phyloP scores from a whole-genome alignment of 2,113 vertebrate genomes.

The Leptodactylus fuscus region DNA sequence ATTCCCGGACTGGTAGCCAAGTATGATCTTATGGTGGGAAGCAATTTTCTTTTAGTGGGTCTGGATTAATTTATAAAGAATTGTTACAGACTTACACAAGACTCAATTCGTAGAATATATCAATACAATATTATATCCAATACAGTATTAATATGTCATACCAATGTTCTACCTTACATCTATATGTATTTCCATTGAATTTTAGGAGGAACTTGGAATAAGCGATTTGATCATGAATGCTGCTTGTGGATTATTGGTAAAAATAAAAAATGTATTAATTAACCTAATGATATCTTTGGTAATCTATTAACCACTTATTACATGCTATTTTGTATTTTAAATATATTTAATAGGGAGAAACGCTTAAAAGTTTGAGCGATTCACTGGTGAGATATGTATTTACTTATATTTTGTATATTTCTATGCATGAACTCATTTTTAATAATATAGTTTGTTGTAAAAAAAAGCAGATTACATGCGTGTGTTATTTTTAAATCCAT shows the following conservation, averaged over 20 bases:
- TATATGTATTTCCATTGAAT: not conserved
- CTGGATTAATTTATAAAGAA: no score
- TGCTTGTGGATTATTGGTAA: conserved; percentile 9
- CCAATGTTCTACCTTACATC: not conserved
- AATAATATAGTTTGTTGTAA: no score
- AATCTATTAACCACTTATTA: not conserved
- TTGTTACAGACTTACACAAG: no score
- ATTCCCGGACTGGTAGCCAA: no score
- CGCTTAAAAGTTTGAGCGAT: not conserved
- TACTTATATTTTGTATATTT: not conserved
- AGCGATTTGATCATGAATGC: not conserved
- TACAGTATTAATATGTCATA: not conserved
- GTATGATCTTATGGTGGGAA: no score
- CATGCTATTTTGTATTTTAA: not conserved
- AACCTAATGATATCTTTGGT: no score
- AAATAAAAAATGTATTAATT: not conserved
- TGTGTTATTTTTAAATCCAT: no score
- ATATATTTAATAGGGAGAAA: conserved; percentile 9
- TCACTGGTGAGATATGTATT: conserved; percentile 13
- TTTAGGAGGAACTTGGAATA: conserved; percentile 16
- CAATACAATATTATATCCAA: not conserved
- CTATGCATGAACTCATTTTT: no score
- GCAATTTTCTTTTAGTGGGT: no score
- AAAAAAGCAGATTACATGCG: no score
- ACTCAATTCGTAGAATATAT: not conserved